Conservation (phyloP, 2,888 invertebrate genomes). For the Chromoteleia sp. region DNA sequence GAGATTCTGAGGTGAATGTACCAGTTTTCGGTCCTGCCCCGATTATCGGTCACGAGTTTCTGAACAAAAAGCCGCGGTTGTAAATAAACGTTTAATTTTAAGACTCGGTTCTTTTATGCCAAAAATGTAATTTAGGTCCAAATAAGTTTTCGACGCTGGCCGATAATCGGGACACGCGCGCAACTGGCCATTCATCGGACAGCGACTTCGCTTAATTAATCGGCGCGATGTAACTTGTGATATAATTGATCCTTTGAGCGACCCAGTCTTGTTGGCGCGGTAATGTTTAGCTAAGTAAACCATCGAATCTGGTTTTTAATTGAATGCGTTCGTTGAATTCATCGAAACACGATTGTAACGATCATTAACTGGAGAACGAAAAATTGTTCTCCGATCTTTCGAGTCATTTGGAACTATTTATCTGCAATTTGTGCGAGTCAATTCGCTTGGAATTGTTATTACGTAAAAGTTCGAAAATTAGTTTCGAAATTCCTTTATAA, state of each 20-base stretch:
- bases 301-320: background rate
- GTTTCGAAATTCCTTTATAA: background rate
- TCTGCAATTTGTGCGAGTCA: background rate
- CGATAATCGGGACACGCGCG: conserved; percentile 22
- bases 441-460: conserved; percentile 4
- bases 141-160: conserved; percentile 21
- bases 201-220: conserved; percentile 27
- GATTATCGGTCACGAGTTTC: conserved; percentile 19
- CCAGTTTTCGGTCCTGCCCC: conserved; percentile 34
- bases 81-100: conserved; percentile 54
- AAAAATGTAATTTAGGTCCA: conserved; percentile 55
- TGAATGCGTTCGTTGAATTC: background rate
- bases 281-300: background rate
- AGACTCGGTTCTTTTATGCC: conserved; percentile 24
- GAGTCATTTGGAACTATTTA: background rate
- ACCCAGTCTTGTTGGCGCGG: conserved; percentile 5
- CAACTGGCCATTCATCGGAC: conserved; percentile 20
- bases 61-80: conserved; percentile 26
- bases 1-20: conserved; percentile 41
- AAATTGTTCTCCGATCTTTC: background rate
- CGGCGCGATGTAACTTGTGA: conserved; percentile 31
- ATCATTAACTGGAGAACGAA: background rate
- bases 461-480: background rate
- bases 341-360: conserved; percentile 1
- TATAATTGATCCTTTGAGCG: background rate